Evolutionary conservation across 1,140 invertebrate species (phyloP), one percentile per base, ranked within the genome.

Genomic region (Charaxes varanes): DNA sequence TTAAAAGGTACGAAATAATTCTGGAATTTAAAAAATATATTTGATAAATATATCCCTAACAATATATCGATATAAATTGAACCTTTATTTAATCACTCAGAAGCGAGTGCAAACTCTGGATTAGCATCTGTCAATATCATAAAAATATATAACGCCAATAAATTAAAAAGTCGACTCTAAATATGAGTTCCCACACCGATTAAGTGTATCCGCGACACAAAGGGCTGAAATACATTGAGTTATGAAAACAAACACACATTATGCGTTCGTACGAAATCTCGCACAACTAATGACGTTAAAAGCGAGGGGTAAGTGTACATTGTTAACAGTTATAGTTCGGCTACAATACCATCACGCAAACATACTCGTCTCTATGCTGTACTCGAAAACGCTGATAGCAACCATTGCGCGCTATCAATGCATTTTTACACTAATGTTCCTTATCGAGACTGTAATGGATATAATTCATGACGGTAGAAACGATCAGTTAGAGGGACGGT

Each of bases 181-280:
- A 44, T 37, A 37, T 37, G 18, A 41, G 38, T 71, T 66, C 67
- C 63, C 70, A 70, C 68, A 69, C 21, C 61, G 65, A 69, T 72
- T 72, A 72, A 62, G 28, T 49, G 51, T 49, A 46, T 50, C 31
- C 41, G 44, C 32, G 26, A 38, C 27, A 72, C 50, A 67, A 74
- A 67, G 63, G 62, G 49, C 46, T 62, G 54, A 55, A 64, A 64
- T 47, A 56, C 57, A 64, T 62, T 66, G 62, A 71, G 44, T 70
- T 78, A 76, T 69, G 69, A 76, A 81, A 81, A 77, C 77, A 81
- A 76, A 76, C 69, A 73, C 60, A 67, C 63, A 76, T 74, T 69
- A 76, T 65, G 58, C 65, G 58, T 77, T 66, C 62, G 58, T 71
- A 78, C 62, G 62, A 78, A 76, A 79, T 79, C 73, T 81, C 69